A percentile compares a stretch with the other conserved stretches of the same genome.
These are phyloP conservation scores for Tupaia chinensis DNA, from an alignment of 2,113 vertebrate species.

Conservation along the genomic window DNA sequence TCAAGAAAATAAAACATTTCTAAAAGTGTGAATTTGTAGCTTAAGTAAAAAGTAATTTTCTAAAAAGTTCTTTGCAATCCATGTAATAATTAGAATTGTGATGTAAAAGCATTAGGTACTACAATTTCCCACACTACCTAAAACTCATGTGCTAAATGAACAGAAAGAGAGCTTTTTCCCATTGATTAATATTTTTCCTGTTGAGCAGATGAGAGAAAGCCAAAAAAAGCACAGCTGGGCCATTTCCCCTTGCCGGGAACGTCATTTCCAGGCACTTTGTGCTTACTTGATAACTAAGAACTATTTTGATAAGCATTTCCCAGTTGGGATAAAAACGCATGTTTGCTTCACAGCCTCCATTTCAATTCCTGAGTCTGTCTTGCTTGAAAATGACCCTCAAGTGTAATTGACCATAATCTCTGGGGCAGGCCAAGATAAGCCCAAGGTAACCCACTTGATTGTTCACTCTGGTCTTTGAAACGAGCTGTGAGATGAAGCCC, in stretches of 20 bases:
- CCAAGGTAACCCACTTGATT: slow-evolving; percentile 54
- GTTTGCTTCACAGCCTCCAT: slow-evolving; percentile 69
- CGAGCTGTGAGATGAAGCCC: slow-evolving; percentile 74
- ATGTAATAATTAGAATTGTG: slow-evolving; percentile 25
- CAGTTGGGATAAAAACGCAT: slow-evolving; percentile 74
- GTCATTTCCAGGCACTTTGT: slow-evolving; percentile 88
- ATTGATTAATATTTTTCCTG: slow-evolving; percentile 85
- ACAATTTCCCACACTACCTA: slow-evolving; percentile 71
- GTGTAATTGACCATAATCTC: slow-evolving; percentile 70
- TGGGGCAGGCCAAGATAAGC: slow-evolving; percentile 55
- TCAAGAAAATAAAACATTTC: slow-evolving; percentile 25
- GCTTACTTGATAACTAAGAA: slow-evolving; percentile 84
- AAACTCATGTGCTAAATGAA: slow-evolving; percentile 79
- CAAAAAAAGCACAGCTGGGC: slow-evolving; percentile 90
- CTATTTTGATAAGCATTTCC: slow-evolving; percentile 87
- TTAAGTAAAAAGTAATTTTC: slow-evolving; percentile 36
- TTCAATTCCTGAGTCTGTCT: slow-evolving; percentile 63
- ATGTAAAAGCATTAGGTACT: slow-evolving; percentile 44
- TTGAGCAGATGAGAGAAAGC: slow-evolving; percentile 82
- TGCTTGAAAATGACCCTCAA: slow-evolving; percentile 71
- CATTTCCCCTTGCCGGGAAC: slow-evolving; percentile 81
- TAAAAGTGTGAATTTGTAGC: background rate
- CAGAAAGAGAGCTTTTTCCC: slow-evolving; percentile 77
- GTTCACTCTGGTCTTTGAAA: slow-evolving; percentile 58
- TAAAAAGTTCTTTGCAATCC: slow-evolving; percentile 38